A percentile compares a stretch with the other conserved stretches of the same genome.
Conservation (phyloP, 2,888 invertebrate species). For the Encarsia formosa region DNA sequence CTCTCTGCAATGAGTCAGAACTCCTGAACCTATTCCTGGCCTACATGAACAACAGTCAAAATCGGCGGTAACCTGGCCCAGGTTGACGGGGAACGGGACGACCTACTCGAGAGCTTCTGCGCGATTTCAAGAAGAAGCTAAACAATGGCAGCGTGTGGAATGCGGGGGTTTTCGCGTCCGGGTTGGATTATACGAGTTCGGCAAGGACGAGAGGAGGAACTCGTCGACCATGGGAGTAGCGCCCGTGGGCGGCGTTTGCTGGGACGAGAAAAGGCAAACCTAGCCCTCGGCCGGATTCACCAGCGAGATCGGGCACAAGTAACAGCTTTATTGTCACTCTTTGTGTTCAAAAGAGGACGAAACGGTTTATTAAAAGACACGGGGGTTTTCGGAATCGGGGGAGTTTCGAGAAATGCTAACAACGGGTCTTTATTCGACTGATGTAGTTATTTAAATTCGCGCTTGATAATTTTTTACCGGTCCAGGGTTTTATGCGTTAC, state of each 20-base stretch:
- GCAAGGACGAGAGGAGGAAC: slow-evolving; percentile 63
- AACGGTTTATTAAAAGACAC: too few species aligned
- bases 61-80: slow-evolving; percentile 69
- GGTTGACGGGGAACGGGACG: slow-evolving; percentile 64
- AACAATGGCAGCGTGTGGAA: slow-evolving; percentile 72
- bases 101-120: slow-evolving; percentile 71
- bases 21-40: slow-evolving; percentile 73
- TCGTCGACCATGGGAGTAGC: slow-evolving; percentile 78
- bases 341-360: too few species aligned
- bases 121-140: slow-evolving; percentile 65
- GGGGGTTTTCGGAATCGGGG: too few species aligned
- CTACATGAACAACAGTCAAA: slow-evolving; percentile 75
- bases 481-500: too few species aligned
- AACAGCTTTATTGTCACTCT: too few species aligned
- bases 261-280: slow-evolving; percentile 68
- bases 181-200: slow-evolving; percentile 72
- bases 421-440: too few species aligned
- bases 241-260: slow-evolving; percentile 74
- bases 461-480: too few species aligned
- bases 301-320: slow-evolving; percentile 83
- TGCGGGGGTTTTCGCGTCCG: slow-evolving; percentile 72
- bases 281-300: slow-evolving; percentile 82
- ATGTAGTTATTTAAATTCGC: too few species aligned
- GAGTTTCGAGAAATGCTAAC: too few species aligned
- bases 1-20: slow-evolving; percentile 62